Base-by-base conservation (phyloP, 2,113 vertebrate species). In the Elgaria multicarinata region DNA sequence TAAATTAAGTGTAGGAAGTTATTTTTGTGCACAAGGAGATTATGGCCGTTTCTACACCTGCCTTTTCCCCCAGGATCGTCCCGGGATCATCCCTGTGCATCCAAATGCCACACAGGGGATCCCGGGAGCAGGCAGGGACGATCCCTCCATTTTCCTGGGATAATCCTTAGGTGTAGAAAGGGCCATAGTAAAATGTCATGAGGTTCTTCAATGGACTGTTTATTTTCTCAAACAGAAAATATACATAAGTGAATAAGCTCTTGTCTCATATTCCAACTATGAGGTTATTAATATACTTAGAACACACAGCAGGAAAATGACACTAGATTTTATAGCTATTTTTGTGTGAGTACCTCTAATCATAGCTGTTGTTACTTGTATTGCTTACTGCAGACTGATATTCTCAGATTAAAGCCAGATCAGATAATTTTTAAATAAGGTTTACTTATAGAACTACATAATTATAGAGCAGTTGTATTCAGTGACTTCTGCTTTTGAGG, bases 371-470 rank as follows among this genome's bases (percentile, higher is more conserved):
- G 53, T 75, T 62, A 75, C 53, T 76, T 18, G 44, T 42, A 55
- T 7, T 76, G 50, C n/a, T 42, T 86, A 39, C 13, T 58, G n/a
- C 69, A 75, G 53, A 3, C 24, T 86, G 75, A 53, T 76, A 75
- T 86, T 58, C 28, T 86, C 71, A 86, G 13, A 31, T 28, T 55
- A 76, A 62, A 58, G 36, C 71, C 71, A 86, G 36, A 86, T 86
- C 71, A 76, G 71, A 86, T 86, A 74, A 86, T 86, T 86, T 36
- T 26, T 44, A 33, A 75, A 26, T 62, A 18, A 76, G 53, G 53
- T 75, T 64, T 86, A 86, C 53, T 86, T 86, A 86, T 75, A 53
- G 53, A 75, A 58, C 53, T 75, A 74, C 36, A 55, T 85, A 85
- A 85, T 74, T 75, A 62, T 26, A 86, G 46, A 26, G 24, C 31